A percentile compares a stretch with the other conserved stretches of the same genome.
phyloP scores from a whole-genome alignment of 2,888 invertebrate genomes.

The Lasioglossum lativentre region DNA sequence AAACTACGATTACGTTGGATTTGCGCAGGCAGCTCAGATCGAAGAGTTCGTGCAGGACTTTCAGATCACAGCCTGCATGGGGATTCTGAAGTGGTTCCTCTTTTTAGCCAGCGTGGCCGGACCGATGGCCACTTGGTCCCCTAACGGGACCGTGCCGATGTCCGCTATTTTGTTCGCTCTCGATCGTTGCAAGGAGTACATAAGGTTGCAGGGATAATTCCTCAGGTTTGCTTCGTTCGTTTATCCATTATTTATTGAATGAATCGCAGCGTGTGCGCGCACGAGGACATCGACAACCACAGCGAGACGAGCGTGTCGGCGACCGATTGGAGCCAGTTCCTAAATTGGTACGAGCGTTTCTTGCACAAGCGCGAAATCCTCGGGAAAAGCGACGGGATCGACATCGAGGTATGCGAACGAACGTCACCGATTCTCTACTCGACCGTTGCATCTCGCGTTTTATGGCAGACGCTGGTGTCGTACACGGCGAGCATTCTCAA shows the following conservation, averaged over 20 bases:
- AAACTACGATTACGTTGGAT: neutral
- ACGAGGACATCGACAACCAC: conserved; percentile 65
- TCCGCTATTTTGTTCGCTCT: conserved; percentile 61
- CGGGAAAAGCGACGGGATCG: conserved; percentile 44
- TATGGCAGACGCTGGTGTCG: conserved; percentile 46
- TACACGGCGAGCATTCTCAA: conserved; percentile 37
- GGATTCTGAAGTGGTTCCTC: conserved; percentile 66
- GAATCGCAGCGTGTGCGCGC: conserved; percentile 51
- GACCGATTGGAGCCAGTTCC: conserved; percentile 59
- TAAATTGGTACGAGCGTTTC: conserved; percentile 58
- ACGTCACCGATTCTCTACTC: neutral
- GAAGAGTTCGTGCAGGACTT: conserved; percentile 65
- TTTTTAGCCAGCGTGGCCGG: conserved; percentile 53
- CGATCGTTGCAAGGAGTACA: conserved; percentile 63
- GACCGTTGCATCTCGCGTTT: neutral
- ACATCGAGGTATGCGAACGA: conserved; percentile 51
- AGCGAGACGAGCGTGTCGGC: conserved; percentile 20
- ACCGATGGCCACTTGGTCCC: conserved; percentile 48
- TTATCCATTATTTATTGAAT: neutral
- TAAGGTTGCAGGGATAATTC: conserved; percentile 50
- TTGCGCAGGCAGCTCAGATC: conserved; percentile 53
- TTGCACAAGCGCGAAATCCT: conserved; percentile 50
- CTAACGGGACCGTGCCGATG: conserved; percentile 59
- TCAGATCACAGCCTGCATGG: conserved; percentile 66
- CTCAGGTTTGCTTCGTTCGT: neutral